Evolutionary conservation across 2,113 vertebrate species (phyloP), one percentile per base, ranked within the genome.

Genomic region (Octodon degus): DNA sequence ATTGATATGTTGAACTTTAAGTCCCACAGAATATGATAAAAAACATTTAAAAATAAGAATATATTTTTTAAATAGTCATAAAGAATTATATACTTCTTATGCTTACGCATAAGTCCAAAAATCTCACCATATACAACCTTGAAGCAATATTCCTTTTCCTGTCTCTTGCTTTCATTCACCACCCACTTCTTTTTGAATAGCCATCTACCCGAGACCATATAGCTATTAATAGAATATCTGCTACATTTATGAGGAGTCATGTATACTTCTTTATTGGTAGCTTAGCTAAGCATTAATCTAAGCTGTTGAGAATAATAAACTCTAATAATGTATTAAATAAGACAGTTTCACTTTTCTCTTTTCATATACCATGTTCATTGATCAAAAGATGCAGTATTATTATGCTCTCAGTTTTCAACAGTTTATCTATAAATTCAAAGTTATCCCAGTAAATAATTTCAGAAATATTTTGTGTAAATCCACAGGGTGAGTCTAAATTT

Each of bases 341-440:
- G 68, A 91, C 40, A 87, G 43, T 90, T 81, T 94, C 86, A 65
- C 72, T 89, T 94, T 91, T 70, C 3, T 89, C 8, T 90, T 32
- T 72, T 72, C 8, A 68, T 86, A 82, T 86, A 76, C 43, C 17
- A 81, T 81, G 50, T 77, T 92, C 72, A 86, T 86, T 74, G 34
- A 94, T 74, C 72, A 94, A 81, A 91, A 74, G 47, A n/a, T 40
- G 89, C 43, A 91, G 65, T 89, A 47, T 85, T 86, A n/a, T 82
- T 80, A 88, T 32, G 27, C 62, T 63, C 40, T 63, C 43, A 62
- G 2, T 79, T 67, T 16, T 60, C 86, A n/a, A 50, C 32, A 96
- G 89, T 90, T 97, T 90, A n/a, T 84, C 30, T 89, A 27, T 79
- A 84, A 27, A 80, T 87, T 90, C 62, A 84, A 90, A 72, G 37